A percentile compares a stretch with the other conserved stretches of the same genome.
phyloP scores from a whole-genome alignment of 2,113 vertebrate species.

The Lepidothrix coronata region DNA sequence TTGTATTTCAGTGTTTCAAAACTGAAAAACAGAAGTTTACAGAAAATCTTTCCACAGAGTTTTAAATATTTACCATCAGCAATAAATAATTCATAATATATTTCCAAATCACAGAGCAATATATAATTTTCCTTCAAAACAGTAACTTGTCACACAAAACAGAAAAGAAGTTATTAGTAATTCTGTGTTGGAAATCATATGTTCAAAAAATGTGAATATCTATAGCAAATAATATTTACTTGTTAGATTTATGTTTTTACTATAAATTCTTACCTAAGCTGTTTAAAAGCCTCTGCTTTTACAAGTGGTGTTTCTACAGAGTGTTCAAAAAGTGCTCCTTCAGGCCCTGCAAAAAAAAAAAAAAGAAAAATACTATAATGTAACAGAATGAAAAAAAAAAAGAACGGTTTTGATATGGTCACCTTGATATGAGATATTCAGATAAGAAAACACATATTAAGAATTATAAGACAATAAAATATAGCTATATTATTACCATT shows the following conservation, averaged over 20 bases:
- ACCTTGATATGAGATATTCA: not conserved
- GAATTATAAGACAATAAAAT: not conserved
- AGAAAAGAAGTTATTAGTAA: not conserved
- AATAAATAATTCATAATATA: not conserved
- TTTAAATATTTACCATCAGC: not conserved
- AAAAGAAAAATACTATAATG: not conserved
- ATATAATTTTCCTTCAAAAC: not conserved
- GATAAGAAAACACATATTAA: not conserved
- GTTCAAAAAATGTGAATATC: not conserved
- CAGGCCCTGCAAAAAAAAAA: conserved; percentile 78
- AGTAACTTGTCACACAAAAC: not conserved
- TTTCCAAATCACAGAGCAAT: not conserved
- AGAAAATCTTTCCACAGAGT: not conserved
- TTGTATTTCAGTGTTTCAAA: not conserved
- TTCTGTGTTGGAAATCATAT: not conserved
- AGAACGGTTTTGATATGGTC: not conserved
- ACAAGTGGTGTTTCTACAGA: conserved; percentile 91
- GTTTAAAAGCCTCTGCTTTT: conserved; percentile 83
- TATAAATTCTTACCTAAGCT: conserved; percentile 82
- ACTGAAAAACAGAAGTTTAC: not conserved
- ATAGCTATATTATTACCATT: not conserved
- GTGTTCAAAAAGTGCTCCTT: conserved; percentile 94
- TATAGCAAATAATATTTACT: not conserved
- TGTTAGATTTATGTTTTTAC: not conserved
- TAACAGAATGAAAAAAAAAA: not conserved